Evolutionary conservation across 2,888 invertebrate genomes (phyloP).

Genomic region (Limnephilus lunatus): DNA sequence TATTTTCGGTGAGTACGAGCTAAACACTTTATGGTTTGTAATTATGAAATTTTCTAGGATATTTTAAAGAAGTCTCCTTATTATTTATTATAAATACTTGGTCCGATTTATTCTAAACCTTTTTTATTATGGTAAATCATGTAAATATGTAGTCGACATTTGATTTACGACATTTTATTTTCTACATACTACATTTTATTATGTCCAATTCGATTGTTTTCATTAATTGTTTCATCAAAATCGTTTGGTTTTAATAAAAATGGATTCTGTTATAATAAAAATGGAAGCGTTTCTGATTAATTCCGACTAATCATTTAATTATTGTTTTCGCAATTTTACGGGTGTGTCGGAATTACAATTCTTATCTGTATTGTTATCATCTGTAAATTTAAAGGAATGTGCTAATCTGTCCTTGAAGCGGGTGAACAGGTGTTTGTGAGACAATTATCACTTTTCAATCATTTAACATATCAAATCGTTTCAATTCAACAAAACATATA

Average conservation of each 20-base stretch:
- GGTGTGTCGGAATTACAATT: not conserved
- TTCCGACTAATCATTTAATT: not conserved
- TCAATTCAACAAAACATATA: not conserved
- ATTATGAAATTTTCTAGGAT: too few relatives aligned
- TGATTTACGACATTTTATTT: not conserved
- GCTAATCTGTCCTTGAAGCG: not conserved
- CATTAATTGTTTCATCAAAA: too few relatives aligned
- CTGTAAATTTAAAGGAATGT: not conserved
- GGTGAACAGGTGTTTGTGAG: not conserved
- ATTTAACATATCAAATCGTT: not conserved
- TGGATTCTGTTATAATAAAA: not conserved
- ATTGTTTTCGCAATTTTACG: not conserved
- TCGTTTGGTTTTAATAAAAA: not conserved
- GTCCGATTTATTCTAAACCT: too few relatives aligned
- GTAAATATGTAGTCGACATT: too few relatives aligned
- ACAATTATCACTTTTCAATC: not conserved
- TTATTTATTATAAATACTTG: too few relatives aligned
- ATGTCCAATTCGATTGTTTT: too few relatives aligned
- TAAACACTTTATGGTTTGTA: too few relatives aligned
- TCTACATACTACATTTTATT: not conserved
- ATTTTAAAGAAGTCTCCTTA: too few relatives aligned
- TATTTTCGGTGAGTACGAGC: too few relatives aligned
- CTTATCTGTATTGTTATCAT: not conserved
- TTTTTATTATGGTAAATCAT: too few relatives aligned
- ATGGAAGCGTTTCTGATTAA: too few relatives aligned